Evolutionary conservation across 2,888 invertebrate genomes (phyloP).

Genomic region (Phortica magna): DNA sequence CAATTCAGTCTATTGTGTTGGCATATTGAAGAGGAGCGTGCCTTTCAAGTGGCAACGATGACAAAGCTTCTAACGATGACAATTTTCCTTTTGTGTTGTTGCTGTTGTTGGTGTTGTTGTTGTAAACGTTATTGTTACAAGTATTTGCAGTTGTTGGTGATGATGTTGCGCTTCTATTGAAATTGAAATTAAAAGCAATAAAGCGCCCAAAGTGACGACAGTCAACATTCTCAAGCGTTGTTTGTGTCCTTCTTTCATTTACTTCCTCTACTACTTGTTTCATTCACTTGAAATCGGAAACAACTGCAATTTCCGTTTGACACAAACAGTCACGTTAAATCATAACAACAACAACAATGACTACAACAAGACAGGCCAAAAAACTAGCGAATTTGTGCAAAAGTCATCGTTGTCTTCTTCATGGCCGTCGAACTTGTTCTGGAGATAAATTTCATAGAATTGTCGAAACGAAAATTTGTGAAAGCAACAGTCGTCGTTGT

Average conservation of each 20-base stretch:
- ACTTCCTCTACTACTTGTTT: not conserved
- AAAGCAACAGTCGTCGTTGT: no score
- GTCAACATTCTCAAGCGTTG: constrained; percentile 2
- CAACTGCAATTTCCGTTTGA: constrained; percentile 22
- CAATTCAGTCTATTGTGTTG: constrained; percentile 4
- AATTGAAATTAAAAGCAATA: constrained; percentile 29
- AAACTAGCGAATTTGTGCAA: no score
- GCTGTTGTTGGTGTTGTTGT: not conserved
- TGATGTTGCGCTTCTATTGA: constrained; percentile 31
- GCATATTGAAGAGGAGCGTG: not conserved
- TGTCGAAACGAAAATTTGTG: no score
- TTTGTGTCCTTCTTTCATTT: not conserved
- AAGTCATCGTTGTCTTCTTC: no score
- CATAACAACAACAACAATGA: not conserved
- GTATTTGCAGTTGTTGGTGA: not conserved
- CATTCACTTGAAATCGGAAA: constrained; percentile 2
- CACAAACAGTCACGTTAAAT: not conserved
- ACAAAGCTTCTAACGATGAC: constrained; percentile 5
- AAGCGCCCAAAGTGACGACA: constrained; percentile 14
- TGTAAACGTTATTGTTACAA: not conserved
- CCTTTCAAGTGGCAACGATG: constrained; percentile 13
- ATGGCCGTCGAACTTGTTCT: no score
- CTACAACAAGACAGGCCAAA: no score
- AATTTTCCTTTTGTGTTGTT: not conserved
- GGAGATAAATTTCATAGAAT: no score